Evolutionary conservation across 2,113 vertebrate species (phyloP).

Genomic region (Lipophrys pholis): DNA sequence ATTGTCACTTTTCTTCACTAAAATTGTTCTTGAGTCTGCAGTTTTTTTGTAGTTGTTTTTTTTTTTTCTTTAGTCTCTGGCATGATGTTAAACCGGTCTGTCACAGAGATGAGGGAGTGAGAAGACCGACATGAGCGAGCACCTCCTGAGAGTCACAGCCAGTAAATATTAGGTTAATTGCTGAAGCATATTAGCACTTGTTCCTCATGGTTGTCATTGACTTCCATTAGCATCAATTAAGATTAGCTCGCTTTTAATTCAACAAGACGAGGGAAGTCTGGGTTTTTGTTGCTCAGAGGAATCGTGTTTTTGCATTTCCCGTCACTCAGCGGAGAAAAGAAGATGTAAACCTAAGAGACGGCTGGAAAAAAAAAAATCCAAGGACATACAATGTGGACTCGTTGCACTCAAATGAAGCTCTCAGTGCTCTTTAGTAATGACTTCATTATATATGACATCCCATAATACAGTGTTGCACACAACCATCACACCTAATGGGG

Average conservation of each 20-base stretch:
- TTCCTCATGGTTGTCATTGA: constrained; percentile 64
- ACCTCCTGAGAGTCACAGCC: constrained; percentile 67
- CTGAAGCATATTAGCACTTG: constrained; percentile 72
- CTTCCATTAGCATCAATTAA: constrained; percentile 79
- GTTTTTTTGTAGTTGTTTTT: too few relatives aligned
- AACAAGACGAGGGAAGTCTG: constrained; percentile 34
- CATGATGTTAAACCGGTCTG: background rate
- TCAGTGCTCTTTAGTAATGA: constrained; percentile 11
- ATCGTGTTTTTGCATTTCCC: constrained; percentile 15
- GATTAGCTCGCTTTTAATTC: constrained; percentile 65
- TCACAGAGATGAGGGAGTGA: constrained; percentile 34
- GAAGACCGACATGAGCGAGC: constrained; percentile 30
- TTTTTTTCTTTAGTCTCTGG: too few relatives aligned
- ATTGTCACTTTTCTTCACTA: background rate
- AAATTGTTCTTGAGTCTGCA: too few relatives aligned
- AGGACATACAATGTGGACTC: constrained; percentile 18
- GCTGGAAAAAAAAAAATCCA: constrained; percentile 5
- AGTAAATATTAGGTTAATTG: constrained; percentile 82
- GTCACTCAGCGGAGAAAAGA: constrained; percentile 24
- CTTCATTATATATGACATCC: constrained; percentile 3
- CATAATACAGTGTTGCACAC: background rate
- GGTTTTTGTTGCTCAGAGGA: constrained; percentile 37
- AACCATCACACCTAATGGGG: background rate
- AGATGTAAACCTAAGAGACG: constrained; percentile 5
- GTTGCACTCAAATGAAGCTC: constrained; percentile 7